Percentiles rank a stretch among this genome's conserved stretches.
Conservation (phyloP, 2,113 vertebrate species). For the Centrocercus urophasianus region DNA sequence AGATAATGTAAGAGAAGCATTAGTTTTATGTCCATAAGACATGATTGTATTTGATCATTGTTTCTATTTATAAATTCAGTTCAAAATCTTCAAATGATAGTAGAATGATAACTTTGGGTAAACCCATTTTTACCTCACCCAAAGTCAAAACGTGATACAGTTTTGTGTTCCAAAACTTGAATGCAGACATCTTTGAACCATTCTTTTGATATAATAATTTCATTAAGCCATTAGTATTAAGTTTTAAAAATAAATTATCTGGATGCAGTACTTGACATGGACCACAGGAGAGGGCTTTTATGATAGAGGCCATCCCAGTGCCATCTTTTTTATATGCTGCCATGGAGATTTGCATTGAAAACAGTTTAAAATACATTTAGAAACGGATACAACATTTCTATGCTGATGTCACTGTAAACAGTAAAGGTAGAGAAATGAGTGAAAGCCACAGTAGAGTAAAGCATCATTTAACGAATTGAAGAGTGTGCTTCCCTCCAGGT, state of each 20-base stretch:
- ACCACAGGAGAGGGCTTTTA: background rate
- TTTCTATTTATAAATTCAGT: background rate
- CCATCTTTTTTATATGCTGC: background rate
- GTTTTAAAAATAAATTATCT: background rate
- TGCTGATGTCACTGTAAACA: background rate
- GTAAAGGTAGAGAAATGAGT: background rate
- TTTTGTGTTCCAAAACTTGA: background rate
- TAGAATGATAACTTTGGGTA: background rate
- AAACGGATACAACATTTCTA: background rate
- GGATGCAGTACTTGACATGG: background rate
- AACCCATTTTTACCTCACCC: background rate
- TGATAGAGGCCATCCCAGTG: background rate
- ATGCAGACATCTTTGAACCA: background rate
- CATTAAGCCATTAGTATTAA: background rate
- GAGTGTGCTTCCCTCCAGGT: background rate
- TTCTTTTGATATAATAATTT: background rate
- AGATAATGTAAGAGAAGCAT: background rate
- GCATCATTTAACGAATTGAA: background rate
- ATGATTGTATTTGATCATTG: too few species aligned
- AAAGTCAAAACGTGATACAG: background rate
- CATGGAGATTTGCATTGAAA: background rate
- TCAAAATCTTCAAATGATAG: background rate
- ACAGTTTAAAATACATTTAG: background rate
- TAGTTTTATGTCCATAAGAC: background rate
- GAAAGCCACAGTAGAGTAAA: background rate